These are phyloP conservation scores for Macropodus opercularis DNA, from an alignment of 2,797 vertebrate species.

Conservation along the genomic window DNA sequence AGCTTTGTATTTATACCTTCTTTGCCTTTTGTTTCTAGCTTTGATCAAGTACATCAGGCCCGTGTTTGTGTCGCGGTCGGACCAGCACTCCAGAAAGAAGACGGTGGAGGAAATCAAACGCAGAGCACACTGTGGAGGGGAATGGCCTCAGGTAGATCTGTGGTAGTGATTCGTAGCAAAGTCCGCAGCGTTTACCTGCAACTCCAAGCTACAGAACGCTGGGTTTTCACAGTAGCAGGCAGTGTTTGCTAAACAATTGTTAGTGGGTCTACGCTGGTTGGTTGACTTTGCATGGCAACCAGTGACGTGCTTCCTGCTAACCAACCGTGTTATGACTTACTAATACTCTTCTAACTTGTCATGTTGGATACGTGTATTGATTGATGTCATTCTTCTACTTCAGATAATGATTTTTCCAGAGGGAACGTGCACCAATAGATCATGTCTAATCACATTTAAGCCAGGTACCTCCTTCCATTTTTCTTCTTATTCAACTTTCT, in stretches of 20 bases:
- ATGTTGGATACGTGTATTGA: not conserved
- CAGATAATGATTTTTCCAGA: constrained; percentile 99
- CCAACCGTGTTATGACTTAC: not conserved
- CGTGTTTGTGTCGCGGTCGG: constrained; percentile 94
- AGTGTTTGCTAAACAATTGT: not conserved
- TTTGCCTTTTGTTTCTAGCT: constrained; percentile 77
- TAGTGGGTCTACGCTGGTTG: not conserved
- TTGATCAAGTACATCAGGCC: constrained; percentile 95
- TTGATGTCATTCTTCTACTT: constrained; percentile 26
- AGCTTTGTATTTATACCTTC: not conserved
- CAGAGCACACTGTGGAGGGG: constrained; percentile 89
- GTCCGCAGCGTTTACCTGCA: not conserved
- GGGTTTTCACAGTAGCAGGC: not conserved
- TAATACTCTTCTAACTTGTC: not conserved
- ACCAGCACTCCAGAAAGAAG: constrained; percentile 95
- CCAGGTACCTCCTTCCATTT: constrained; percentile 84
- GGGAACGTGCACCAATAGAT: constrained; percentile 97
- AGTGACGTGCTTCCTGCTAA: too few relatives aligned
- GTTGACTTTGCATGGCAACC: not conserved
- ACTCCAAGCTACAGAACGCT: not conserved
- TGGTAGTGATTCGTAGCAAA: not conserved
- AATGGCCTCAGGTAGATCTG: constrained; percentile 92
- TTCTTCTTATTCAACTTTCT: constrained; percentile 3
- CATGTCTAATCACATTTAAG: constrained; percentile 98
- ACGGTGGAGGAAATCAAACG: constrained; percentile 96